Evolutionary conservation across 2,888 invertebrate genomes (phyloP).

Genomic region (Epistrophe grossulariae): DNA sequence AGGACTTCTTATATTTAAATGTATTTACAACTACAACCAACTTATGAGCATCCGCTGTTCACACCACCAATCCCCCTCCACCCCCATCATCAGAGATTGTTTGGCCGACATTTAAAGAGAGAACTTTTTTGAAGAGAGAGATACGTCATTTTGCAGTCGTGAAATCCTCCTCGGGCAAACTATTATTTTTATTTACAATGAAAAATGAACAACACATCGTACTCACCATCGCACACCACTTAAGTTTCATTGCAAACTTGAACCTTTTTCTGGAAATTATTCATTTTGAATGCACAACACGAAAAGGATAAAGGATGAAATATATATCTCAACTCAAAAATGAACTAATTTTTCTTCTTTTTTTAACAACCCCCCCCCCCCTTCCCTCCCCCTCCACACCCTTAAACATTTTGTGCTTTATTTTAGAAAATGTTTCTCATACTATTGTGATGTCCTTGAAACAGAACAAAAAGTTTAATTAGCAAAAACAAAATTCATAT

Average conservation of each 20-base stretch:
- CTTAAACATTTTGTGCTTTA: neutral
- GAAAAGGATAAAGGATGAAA: constrained; percentile 33
- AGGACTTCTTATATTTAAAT: neutral
- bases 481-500: constrained; percentile 8
- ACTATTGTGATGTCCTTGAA: constrained; percentile 14
- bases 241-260: constrained; percentile 32
- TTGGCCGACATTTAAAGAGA: neutral
- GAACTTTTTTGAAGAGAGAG: neutral
- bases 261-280: constrained; percentile 29
- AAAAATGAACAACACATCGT: neutral
- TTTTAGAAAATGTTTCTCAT: neutral
- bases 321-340: constrained; percentile 17
- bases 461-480: constrained; percentile 54
- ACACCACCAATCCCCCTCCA: too few species aligned
- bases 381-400: too few species aligned
- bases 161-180: constrained; percentile 10
- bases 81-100: neutral
- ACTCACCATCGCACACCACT: neutral
- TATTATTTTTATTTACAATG: constrained; percentile 24
- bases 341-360: constrained; percentile 22
- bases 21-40: neutral
- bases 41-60: neutral
- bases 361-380: too few species aligned
- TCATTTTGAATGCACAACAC: constrained; percentile 32
- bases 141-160: too few species aligned